These are phyloP conservation scores for Lasiommata megera DNA, from an alignment of 2,888 invertebrate species.

Conservation along the genomic window DNA sequence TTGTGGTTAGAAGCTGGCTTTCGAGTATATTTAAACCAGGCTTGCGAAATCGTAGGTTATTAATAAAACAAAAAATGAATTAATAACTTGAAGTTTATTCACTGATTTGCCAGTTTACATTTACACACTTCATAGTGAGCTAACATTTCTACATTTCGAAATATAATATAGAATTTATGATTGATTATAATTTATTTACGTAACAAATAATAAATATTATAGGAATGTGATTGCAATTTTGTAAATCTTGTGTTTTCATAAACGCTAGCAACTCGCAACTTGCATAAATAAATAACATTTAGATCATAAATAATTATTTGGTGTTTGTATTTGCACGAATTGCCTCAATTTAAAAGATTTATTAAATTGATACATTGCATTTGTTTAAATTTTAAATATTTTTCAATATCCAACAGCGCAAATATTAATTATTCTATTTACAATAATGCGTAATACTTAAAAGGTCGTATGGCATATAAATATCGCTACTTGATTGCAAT, in stretches of 20 bases:
- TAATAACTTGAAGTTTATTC: slow-evolving; percentile 27
- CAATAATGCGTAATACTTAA: slow-evolving; percentile 37
- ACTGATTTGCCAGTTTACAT: slow-evolving; percentile 27
- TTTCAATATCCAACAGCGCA: slow-evolving; percentile 10
- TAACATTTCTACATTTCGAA: slow-evolving; percentile 34
- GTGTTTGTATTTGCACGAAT: slow-evolving; percentile 29
- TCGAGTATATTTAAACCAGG: no score
- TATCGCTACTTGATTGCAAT: slow-evolving; percentile 34
- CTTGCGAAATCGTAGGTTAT: not conserved
- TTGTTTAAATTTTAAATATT: slow-evolving; percentile 2
- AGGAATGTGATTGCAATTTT: slow-evolving; percentile 38
- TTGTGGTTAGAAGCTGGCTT: no score
- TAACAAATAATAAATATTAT: slow-evolving; percentile 35
- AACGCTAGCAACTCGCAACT: slow-evolving; percentile 23
- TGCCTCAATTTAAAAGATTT: slow-evolving; percentile 1
- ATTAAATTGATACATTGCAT: slow-evolving; percentile 1
- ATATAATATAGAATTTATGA: slow-evolving; percentile 31
- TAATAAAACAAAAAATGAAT: slow-evolving; percentile 22
- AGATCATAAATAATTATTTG: slow-evolving; percentile 26
- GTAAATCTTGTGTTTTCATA: slow-evolving; percentile 16
- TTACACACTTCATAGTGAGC: slow-evolving; percentile 26
- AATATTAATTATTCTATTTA: slow-evolving; percentile 32
- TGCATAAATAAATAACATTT: slow-evolving; percentile 24
- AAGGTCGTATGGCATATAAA: slow-evolving; percentile 30
- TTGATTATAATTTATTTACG: slow-evolving; percentile 32